Conservation (phyloP, 2,113 vertebrate species). For the Carettochelys insculpta region DNA sequence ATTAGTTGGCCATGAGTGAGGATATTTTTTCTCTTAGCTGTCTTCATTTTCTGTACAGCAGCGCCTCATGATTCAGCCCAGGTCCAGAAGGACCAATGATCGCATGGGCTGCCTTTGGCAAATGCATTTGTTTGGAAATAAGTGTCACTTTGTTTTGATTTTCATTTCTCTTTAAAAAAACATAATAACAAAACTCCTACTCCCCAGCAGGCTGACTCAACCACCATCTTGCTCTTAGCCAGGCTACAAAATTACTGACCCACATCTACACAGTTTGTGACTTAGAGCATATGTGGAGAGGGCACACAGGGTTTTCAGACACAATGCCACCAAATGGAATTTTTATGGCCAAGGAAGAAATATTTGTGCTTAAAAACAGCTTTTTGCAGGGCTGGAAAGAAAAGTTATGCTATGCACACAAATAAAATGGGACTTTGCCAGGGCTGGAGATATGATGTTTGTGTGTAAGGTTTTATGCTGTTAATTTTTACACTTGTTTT, state of each 20-base stretch:
- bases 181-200: conserved; percentile 48
- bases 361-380: conserved; percentile 68
- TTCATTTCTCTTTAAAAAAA: conserved; percentile 22
- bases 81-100: conserved; percentile 56
- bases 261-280: conserved; percentile 57
- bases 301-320: conserved; percentile 5
- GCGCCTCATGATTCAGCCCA: conserved; percentile 54
- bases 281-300: conserved; percentile 48
- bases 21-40: conserved; percentile 28
- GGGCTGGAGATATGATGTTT: conserved; percentile 29
- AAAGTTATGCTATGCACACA: conserved; percentile 65
- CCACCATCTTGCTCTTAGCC: conserved; percentile 18
- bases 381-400: conserved; percentile 60
- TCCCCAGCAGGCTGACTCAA: conserved; percentile 45
- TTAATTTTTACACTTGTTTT: conserved; percentile 16
- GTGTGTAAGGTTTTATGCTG: conserved; percentile 46
- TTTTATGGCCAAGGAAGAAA: conserved; percentile 68
- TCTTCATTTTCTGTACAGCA: conserved; percentile 38
- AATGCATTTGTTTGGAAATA: conserved; percentile 57
- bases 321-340: conserved; percentile 52
- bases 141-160: conserved; percentile 58
- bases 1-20: conserved; percentile 48
- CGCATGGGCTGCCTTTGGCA: conserved; percentile 67
- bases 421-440: conserved; percentile 54
- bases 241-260: conserved; percentile 57